Evolutionary conservation across 2,888 invertebrate genomes (phyloP).

Genomic region (Callyntrura sp.): DNA sequence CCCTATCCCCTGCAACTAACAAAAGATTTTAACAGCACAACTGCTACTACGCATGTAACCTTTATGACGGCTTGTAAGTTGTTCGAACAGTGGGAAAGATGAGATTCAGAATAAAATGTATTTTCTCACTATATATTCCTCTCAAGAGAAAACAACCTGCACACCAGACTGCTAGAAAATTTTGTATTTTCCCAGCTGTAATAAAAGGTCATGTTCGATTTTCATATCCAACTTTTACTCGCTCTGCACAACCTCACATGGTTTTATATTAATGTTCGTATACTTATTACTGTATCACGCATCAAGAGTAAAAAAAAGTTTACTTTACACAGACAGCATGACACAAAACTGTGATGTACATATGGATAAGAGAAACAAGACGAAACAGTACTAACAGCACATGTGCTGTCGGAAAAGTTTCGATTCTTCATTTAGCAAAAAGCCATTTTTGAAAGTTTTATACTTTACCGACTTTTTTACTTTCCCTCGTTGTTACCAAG

Average conservation of each 20-base stretch:
- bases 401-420: neutral
- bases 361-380: conserved; percentile 12
- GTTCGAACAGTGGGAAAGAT: neutral
- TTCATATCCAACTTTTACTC: neutral
- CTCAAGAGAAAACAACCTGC: conserved; percentile 61
- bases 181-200: neutral
- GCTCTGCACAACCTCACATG: neutral
- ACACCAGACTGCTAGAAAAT: neutral
- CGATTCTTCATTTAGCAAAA: too few relatives aligned
- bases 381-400: neutral
- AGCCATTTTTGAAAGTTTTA: too few relatives aligned
- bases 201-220: neutral
- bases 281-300: neutral
- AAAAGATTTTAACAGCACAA: conserved; percentile 4
- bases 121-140: conserved; percentile 7
- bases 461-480: too few relatives aligned
- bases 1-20: conserved; percentile 40
- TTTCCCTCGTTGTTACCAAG: too few relatives aligned
- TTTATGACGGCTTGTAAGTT: conserved; percentile 36
- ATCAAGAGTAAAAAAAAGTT: neutral
- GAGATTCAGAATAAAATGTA: neutral
- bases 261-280: neutral
- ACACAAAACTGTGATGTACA: neutral
- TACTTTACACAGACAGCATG: neutral
- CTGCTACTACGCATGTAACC: neutral